Conservation (phyloP, 2,797 vertebrate genomes). For the Mus caroli region DNA sequence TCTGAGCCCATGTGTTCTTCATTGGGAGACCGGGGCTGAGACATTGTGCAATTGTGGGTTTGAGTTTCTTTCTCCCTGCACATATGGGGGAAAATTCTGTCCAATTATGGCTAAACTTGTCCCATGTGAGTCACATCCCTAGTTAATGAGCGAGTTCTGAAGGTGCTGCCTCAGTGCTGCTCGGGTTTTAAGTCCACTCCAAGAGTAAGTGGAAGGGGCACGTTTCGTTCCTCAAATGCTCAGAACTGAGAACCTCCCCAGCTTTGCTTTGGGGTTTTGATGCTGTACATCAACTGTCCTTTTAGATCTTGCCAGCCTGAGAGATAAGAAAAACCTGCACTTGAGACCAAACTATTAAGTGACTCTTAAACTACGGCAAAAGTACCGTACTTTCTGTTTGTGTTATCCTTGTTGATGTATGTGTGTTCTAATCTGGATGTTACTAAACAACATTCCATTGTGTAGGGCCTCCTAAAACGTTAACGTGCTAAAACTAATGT, state of each 20-base stretch:
- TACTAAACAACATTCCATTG: slow-evolving; percentile 33
- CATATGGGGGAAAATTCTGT: slow-evolving; percentile 72
- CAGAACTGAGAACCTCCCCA: not conserved
- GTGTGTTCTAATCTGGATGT: slow-evolving; percentile 63
- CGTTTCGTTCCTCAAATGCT: not conserved
- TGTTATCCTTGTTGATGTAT: slow-evolving; percentile 53
- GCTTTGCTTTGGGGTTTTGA: slow-evolving; percentile 33
- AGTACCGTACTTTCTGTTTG: not conserved
- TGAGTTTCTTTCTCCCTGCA: slow-evolving; percentile 60
- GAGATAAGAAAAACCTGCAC: slow-evolving; percentile 32
- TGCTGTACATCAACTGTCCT: slow-evolving; percentile 30
- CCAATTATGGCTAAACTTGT: slow-evolving; percentile 79
- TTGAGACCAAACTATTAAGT: slow-evolving; percentile 52
- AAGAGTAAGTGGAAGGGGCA: slow-evolving; percentile 19
- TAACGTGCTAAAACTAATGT: slow-evolving; percentile 12
- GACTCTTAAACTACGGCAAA: slow-evolving; percentile 61
- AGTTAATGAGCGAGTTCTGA: slow-evolving; percentile 57
- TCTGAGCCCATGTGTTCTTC: slow-evolving; percentile 76
- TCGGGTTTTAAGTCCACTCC: slow-evolving; percentile 68
- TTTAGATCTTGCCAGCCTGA: slow-evolving; percentile 51
- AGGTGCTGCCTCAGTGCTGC: slow-evolving; percentile 73
- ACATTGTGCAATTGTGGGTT: slow-evolving; percentile 77
- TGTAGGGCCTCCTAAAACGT: slow-evolving; percentile 12
- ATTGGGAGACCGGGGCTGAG: slow-evolving; percentile 60
- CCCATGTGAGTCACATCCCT: slow-evolving; percentile 77